phyloP scores from a whole-genome alignment of 2,797 vertebrate genomes.

The Vultur gryphus region DNA sequence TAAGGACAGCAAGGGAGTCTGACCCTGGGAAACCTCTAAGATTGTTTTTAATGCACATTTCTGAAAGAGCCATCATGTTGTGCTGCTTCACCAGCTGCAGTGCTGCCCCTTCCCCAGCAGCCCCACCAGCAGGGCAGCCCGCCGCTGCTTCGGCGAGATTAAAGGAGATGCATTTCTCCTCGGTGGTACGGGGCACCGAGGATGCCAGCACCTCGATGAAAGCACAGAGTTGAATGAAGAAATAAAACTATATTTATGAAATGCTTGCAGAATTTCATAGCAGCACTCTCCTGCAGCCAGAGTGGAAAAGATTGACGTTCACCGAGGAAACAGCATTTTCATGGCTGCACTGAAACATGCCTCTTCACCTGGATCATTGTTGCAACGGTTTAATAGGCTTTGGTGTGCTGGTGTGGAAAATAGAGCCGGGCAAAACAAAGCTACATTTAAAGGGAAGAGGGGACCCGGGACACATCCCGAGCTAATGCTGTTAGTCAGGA shows the following conservation, averaged over 20 bases:
- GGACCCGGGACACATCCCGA: rapidly evolving
- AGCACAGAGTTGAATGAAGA: not conserved
- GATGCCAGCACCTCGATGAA: not conserved
- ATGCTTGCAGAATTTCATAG: not conserved
- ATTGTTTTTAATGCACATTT: not conserved
- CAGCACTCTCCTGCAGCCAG: not conserved
- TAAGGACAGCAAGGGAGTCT: not conserved
- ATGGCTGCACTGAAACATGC: not conserved
- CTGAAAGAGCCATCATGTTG: not conserved
- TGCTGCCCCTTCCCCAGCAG: not conserved
- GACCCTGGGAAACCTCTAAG: not conserved
- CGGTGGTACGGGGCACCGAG: rapidly evolving
- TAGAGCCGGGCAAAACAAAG: not conserved
- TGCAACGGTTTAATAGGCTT: not conserved
- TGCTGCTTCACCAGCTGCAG: rapidly evolving
- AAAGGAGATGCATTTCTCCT: not conserved
- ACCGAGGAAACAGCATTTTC: not conserved
- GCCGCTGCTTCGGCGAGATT: rapidly evolving
- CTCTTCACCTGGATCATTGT: not conserved
- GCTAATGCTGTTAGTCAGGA: not conserved
- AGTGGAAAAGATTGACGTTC: not conserved
- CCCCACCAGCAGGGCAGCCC: not conserved
- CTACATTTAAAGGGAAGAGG: not conserved
- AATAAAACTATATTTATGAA: not conserved
- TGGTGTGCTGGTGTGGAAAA: not conserved